Evolutionary conservation across 2,888 invertebrate species (phyloP).

Genomic region (Reticulitermes lucifugus): DNA sequence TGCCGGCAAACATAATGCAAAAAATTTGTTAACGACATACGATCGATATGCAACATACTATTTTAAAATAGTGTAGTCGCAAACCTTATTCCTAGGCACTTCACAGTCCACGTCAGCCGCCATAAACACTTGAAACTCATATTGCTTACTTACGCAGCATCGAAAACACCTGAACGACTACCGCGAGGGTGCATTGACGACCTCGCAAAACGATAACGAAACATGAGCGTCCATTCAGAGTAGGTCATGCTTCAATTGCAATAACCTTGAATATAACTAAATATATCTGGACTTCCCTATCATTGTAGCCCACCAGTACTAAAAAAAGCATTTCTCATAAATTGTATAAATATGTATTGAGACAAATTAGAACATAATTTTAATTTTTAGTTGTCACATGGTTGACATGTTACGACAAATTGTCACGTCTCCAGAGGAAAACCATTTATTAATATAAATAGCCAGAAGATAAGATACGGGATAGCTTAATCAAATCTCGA

Average conservation of each 20-base stretch:
- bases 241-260: neutral
- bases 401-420: too few species aligned
- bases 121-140: conserved; percentile 19
- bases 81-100: conserved; percentile 1
- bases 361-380: too few species aligned
- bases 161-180: neutral
- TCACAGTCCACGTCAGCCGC: conserved; percentile 42
- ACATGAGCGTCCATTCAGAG: neutral
- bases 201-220: neutral
- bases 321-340: too few species aligned
- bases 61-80: neutral
- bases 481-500: too few species aligned
- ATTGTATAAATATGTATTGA: too few species aligned
- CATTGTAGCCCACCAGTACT: too few species aligned
- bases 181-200: neutral
- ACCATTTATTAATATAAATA: too few species aligned
- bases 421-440: too few species aligned
- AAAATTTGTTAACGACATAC: neutral
- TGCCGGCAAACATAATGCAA: neutral
- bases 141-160: neutral
- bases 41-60: neutral
- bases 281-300: too few species aligned
- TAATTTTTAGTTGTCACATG: too few species aligned
- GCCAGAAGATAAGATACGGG: too few species aligned
- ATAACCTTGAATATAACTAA: too few species aligned